Evolutionary conservation across 2,113 vertebrate species (phyloP), one percentile per base, ranked within the genome.

Genomic region (Galemys pyrenaicus): DNA sequence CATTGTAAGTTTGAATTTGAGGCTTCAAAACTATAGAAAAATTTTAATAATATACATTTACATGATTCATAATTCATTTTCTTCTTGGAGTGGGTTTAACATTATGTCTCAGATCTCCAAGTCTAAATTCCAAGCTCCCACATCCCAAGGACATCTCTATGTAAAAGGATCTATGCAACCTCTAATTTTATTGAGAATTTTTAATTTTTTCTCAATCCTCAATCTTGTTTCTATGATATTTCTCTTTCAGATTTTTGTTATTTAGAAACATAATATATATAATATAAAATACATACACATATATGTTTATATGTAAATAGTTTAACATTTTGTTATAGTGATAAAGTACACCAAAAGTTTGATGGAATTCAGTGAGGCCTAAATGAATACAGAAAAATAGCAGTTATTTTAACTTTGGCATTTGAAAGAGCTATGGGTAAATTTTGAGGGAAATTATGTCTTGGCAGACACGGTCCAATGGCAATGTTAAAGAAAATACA

Each of bases 41-140:
- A 58, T 90, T 79, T 84, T 94, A 87, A 96, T 95, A 87, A 79
- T 75, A 83, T 78, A 75, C 62, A 86, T 79, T 67, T 87, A 70
- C 60, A 1, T 83, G 77, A 92, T 97, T 92, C 71, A 92, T 94
- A 79, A 94, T 90, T 83, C 24, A 96, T 79, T 87, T 79, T 62
- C 51, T 37, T 83, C 68, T 83, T 77, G 16, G 15, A 78, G 10
- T 87, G 56, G 22, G 44, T 60, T 80, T 92, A 83, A 80, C 77
- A 15, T 5, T 91, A 19, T 84, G 35, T 94, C 83, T 80, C 71
- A 96, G 91, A 51, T 20, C 46, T 28, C 9, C 30, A 80, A 85
- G 24, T 41, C 44, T n/a, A 22, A 60, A 28, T 64, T 51, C 19
- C 3, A 56, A 28, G 87, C 17, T 54, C 51, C 6, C 51, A 54